These are phyloP conservation scores for Drosophila bunnanda DNA, from an alignment of 2,888 invertebrate genomes.

Conservation along the genomic window DNA sequence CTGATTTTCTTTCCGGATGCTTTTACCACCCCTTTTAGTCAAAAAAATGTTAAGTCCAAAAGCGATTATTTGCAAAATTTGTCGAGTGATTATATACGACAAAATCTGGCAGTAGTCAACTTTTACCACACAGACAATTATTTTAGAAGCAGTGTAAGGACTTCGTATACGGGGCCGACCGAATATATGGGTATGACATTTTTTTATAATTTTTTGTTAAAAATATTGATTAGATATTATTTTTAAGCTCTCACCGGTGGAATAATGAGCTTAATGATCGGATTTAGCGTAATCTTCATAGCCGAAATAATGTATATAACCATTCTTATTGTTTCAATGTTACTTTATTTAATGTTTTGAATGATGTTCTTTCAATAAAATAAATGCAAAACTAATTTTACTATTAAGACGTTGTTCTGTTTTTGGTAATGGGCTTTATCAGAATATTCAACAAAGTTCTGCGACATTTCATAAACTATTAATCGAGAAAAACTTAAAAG, in stretches of 20 bases:
- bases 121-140: slow-evolving; percentile 89
- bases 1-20: slow-evolving; percentile 87
- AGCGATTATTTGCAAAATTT: slow-evolving; percentile 61
- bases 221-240: neutral
- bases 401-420: neutral
- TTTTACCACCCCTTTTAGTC: slow-evolving; percentile 86
- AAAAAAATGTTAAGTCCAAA: slow-evolving; percentile 67
- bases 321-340: slow-evolving; percentile 85
- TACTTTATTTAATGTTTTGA: slow-evolving; percentile 81
- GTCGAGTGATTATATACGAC: slow-evolving; percentile 63
- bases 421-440: too few species aligned
- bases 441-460: too few species aligned
- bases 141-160: slow-evolving; percentile 89
- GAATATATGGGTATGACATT: slow-evolving; percentile 91
- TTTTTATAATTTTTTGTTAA: neutral
- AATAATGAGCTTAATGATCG: slow-evolving; percentile 91
- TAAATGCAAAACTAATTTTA: neutral
- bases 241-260: slow-evolving; percentile 91
- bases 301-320: slow-evolving; percentile 90
- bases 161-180: slow-evolving; percentile 91
- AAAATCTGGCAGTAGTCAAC: slow-evolving; percentile 90
- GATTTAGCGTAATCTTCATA: slow-evolving; percentile 91
- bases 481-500: too few species aligned
- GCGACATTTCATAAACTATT: too few species aligned
- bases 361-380: neutral